Conservation (phyloP, 2,797 vertebrate genomes). For the Parauchenoglanis punctatus region DNA sequence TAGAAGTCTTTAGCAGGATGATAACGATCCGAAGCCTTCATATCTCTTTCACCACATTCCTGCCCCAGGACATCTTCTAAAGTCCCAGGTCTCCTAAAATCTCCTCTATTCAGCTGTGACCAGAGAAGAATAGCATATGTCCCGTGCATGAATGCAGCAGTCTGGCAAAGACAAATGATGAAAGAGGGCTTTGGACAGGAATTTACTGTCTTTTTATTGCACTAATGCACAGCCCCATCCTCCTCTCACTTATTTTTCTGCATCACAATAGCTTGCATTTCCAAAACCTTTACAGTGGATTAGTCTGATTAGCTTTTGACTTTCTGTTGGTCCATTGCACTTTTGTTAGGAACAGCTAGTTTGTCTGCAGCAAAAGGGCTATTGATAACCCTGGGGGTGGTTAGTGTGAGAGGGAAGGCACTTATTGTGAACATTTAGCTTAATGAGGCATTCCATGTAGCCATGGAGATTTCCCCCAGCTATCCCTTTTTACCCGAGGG, state of each 20-base stretch:
- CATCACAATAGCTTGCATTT: conserved; percentile 59
- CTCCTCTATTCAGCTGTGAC: conserved; percentile 21
- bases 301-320: conserved; percentile 67
- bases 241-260: conserved; percentile 63
- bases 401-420: conserved; percentile 27
- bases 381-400: conserved; percentile 45
- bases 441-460: conserved; percentile 52
- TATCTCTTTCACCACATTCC: conserved; percentile 39
- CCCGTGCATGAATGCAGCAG: conserved; percentile 34
- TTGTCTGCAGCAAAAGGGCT: conserved; percentile 44
- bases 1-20: conserved; percentile 58
- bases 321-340: conserved; percentile 41
- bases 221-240: conserved; percentile 49
- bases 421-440: conserved; percentile 47
- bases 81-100: conserved; percentile 13
- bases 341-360: conserved; percentile 27
- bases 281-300: conserved; percentile 63
- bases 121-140: conserved; percentile 24
- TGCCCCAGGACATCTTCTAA: conserved; percentile 20
- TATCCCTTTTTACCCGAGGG: conserved; percentile 8
- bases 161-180: conserved; percentile 24
- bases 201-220: conserved; percentile 55
- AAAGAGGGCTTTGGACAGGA: conserved; percentile 32
- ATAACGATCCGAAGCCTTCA: conserved; percentile 32
- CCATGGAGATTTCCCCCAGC: conserved; percentile 48